Conservation (phyloP, 2,888 invertebrate species). For the Atrina japonica region DNA sequence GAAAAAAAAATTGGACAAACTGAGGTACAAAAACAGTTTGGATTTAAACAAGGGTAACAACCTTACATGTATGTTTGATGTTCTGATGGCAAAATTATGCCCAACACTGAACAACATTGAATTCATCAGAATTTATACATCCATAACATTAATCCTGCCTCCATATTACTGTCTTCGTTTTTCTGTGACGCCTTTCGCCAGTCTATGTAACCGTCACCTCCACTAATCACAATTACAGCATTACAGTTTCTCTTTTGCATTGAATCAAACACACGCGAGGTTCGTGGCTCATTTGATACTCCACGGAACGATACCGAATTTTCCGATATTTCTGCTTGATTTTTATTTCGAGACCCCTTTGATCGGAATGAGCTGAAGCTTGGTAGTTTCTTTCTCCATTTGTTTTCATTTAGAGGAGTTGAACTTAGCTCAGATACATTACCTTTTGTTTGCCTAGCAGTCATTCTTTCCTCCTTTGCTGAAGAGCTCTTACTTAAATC, state of each 20-base stretch:
- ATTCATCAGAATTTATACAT: conserved; percentile 65
- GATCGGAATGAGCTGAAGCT: neutral
- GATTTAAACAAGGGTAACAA: neutral
- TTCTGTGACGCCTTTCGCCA: conserved; percentile 56
- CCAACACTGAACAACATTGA: no score
- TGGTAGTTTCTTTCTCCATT: conserved; percentile 6
- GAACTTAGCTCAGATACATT: neutral
- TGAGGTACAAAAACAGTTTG: neutral
- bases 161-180: conserved; percentile 51
- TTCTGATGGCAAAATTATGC: no score
- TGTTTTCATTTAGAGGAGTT: neutral
- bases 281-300: neutral
- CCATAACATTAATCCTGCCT: conserved; percentile 71
- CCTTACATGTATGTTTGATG: neutral
- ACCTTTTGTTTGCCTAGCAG: neutral
- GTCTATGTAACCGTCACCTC: conserved; percentile 77
- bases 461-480: conserved; percentile 4
- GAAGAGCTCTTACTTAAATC: neutral
- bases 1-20: neutral
- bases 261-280: conserved; percentile 43
- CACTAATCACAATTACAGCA: conserved; percentile 74
- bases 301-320: conserved; percentile 1
- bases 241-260: conserved; percentile 60
- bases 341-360: neutral
- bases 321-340: neutral